Evolutionary conservation across 37 sponge, comb jelly and placozoan genomes (phyloP).

Genomic region (Halichondria panicea): DNA sequence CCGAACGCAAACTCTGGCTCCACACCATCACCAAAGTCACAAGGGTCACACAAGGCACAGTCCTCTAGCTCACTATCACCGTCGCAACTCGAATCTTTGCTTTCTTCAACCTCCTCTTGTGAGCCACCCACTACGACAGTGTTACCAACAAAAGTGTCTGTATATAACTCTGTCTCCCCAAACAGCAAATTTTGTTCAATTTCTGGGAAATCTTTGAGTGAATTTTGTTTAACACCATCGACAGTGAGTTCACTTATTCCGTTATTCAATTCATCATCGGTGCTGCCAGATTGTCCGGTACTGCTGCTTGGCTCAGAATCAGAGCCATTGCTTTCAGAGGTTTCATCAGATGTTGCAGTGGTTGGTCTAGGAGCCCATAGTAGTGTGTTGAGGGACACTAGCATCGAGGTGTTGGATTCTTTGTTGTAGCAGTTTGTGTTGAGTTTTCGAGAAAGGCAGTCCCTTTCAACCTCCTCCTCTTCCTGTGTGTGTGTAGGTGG

Average conservation of each 20-base stretch:
- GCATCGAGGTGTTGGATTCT: background rate
- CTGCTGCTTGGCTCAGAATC: background rate
- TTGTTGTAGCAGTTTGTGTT: no score
- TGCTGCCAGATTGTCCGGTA: background rate
- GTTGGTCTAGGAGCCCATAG: background rate
- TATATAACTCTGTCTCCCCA: no score
- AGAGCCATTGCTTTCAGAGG: background rate
- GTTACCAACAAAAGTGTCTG: no score
- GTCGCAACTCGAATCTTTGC: background rate
- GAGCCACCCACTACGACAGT: no score
- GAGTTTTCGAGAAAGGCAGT: constrained; percentile 2
- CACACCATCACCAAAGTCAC: no score
- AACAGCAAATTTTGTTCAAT: no score
- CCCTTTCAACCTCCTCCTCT: background rate
- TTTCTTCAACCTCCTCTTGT: no score
- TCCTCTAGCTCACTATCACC: background rate
- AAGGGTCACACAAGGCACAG: background rate
- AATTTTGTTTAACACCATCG: no score
- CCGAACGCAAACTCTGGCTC: constrained; percentile 26
- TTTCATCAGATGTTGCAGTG: background rate
- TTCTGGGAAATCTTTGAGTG: no score
- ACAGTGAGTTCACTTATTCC: constrained; percentile 19
- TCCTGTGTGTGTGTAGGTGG: constrained; percentile 1
- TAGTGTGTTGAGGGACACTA: background rate
- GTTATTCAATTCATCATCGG: constrained; percentile 26